Conservation (phyloP, 2,113 vertebrate genomes). For the Anhinga rufa region DNA sequence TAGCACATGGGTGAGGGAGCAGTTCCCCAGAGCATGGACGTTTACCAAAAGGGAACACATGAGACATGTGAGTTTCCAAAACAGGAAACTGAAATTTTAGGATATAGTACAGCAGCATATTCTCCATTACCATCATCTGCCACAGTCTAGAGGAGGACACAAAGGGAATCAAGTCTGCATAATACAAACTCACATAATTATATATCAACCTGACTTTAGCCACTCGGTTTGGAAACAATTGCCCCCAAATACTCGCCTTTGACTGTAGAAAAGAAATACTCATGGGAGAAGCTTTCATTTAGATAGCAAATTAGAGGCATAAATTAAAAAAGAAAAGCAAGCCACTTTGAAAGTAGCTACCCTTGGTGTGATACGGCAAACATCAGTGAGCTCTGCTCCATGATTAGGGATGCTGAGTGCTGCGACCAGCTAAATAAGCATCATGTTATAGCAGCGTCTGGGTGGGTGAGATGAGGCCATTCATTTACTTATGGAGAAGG, state of each 20-base stretch:
- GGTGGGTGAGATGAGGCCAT: background rate
- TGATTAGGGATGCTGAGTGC: background rate
- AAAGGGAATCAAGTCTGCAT: background rate
- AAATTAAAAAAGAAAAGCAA: background rate
- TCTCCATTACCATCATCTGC: background rate
- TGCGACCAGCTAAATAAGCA: background rate
- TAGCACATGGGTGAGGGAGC: background rate
- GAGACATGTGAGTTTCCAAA: background rate
- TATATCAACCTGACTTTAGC: background rate
- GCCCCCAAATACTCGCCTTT: background rate
- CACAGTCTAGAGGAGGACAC: background rate
- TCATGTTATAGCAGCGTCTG: background rate
- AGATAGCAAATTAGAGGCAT: background rate
- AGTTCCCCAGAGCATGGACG: background rate
- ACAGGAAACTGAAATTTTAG: background rate
- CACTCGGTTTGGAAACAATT: background rate
- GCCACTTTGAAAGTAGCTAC: background rate
- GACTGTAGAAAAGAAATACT: background rate
- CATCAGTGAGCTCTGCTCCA: background rate
- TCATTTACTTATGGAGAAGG: background rate
- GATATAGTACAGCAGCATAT: background rate
- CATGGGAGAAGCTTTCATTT: background rate
- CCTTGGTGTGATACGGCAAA: accelerated
- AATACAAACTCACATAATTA: background rate
- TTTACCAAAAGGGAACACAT: background rate